A percentile compares a stretch with the other conserved stretches of the same genome.
Conservation (phyloP, 2,797 vertebrate species). For the Rachycentron canadum region DNA sequence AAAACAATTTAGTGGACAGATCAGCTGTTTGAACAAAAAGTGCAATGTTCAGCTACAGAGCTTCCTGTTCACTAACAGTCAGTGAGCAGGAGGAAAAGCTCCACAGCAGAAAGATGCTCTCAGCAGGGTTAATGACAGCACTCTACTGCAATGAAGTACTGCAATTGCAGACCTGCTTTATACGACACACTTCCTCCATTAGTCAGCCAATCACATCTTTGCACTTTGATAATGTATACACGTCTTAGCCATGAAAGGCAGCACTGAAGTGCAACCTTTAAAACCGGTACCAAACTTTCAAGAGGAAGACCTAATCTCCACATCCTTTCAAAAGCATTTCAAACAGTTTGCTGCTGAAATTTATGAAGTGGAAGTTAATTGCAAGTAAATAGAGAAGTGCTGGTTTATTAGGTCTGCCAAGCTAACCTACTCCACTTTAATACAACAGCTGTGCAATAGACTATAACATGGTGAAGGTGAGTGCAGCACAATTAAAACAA, state of each 20-base stretch:
- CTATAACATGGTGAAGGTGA: accelerated
- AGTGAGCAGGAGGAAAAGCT: slow-evolving; percentile 69
- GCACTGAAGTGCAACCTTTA: neutral
- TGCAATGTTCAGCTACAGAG: slow-evolving; percentile 71
- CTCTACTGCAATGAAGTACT: slow-evolving; percentile 88
- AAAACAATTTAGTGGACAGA: neutral
- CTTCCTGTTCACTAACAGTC: slow-evolving; percentile 66
- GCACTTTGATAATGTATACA: neutral
- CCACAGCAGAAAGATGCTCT: slow-evolving; percentile 86
- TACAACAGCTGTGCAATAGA: neutral
- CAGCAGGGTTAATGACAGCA: slow-evolving; percentile 97
- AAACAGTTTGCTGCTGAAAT: neutral
- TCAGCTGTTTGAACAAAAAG: neutral
- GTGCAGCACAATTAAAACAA: too few species aligned
- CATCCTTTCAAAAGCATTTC: neutral
- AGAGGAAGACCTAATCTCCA: neutral
- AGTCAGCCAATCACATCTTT: slow-evolving; percentile 7
- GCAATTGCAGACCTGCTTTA: slow-evolving; percentile 99
- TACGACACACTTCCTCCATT: slow-evolving; percentile 27
- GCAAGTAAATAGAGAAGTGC: neutral
- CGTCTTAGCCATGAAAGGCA: neutral
- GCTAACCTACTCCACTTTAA: neutral
- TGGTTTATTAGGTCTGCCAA: neutral
- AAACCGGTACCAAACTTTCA: neutral
- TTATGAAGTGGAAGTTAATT: neutral